These are phyloP conservation scores for Anguilla pacifica DNA, from an alignment of 2,797 vertebrate genomes.

Conservation along the genomic window DNA sequence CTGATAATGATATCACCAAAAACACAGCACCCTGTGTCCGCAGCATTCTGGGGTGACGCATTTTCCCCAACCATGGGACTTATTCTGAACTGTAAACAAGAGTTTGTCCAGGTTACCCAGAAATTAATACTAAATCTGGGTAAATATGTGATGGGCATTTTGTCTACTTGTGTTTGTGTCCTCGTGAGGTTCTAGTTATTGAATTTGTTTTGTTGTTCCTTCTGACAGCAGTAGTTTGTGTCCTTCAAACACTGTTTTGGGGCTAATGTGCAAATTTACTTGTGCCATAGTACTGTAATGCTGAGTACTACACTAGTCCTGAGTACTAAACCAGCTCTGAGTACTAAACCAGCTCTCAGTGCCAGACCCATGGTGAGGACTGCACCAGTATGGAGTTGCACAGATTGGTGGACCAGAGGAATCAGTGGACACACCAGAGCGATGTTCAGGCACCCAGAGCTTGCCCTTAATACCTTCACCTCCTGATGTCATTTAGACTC, in stretches of 20 bases:
- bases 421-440: neutral
- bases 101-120: neutral
- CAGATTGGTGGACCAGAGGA: neutral
- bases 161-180: neutral
- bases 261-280: too few species aligned
- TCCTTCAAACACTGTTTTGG: too few species aligned
- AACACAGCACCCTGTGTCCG: conserved; percentile 12
- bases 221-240: too few species aligned
- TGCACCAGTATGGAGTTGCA: too few species aligned
- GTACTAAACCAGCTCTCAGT: too few species aligned
- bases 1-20: conserved; percentile 21
- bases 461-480: neutral
- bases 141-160: neutral
- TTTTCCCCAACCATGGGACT: neutral
- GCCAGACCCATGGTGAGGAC: too few species aligned
- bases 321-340: too few species aligned
- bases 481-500: neutral
- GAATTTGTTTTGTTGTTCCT: too few species aligned
- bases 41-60: neutral
- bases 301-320: too few species aligned
- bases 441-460: neutral
- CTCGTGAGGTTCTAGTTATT: neutral
- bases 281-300: too few species aligned
- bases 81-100: too few species aligned
- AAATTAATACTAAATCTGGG: neutral